phyloP scores from a whole-genome alignment of 53 echinoderm and acorn worm species.

The Apostichopus leukothele region DNA sequence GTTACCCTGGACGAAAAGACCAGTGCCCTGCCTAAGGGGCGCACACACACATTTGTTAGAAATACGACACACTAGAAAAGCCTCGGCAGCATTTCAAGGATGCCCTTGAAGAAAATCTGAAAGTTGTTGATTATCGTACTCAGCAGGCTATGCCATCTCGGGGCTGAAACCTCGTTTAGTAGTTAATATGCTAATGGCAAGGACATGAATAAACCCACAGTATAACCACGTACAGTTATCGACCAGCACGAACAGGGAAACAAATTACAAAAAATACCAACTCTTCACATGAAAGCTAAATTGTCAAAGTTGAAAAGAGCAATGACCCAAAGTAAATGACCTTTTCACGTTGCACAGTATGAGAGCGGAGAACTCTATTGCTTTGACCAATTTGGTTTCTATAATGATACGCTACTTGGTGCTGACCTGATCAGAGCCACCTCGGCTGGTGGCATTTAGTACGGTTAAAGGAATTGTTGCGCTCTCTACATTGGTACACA shows the following conservation, averaged over 20 bases:
- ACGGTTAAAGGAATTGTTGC: too few species aligned
- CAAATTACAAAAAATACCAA: too few species aligned
- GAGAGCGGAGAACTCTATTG: too few species aligned
- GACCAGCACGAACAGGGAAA: too few species aligned
- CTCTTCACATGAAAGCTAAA: background rate
- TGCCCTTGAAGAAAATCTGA: conserved; percentile 8
- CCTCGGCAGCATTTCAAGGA: conserved; percentile 4
- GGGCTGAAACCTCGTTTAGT: background rate
- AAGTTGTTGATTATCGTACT: conserved; percentile 14
- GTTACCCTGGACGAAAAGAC: background rate
- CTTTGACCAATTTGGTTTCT: too few species aligned
- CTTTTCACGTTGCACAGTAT: too few species aligned
- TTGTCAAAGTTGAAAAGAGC: background rate
- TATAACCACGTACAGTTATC: background rate
- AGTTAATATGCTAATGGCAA: background rate
- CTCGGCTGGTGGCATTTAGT: too few species aligned
- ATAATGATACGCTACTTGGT: too few species aligned
- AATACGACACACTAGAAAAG: background rate
- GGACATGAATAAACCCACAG: background rate
- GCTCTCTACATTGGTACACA: too few species aligned
- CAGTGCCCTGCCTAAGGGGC: background rate
- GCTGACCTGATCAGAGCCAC: too few species aligned
- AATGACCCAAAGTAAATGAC: background rate
- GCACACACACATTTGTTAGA: background rate
- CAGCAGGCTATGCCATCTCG: conserved; percentile 1